Conservation (phyloP, 2,797 vertebrate genomes). For the Mormyrops attenuatus region DNA sequence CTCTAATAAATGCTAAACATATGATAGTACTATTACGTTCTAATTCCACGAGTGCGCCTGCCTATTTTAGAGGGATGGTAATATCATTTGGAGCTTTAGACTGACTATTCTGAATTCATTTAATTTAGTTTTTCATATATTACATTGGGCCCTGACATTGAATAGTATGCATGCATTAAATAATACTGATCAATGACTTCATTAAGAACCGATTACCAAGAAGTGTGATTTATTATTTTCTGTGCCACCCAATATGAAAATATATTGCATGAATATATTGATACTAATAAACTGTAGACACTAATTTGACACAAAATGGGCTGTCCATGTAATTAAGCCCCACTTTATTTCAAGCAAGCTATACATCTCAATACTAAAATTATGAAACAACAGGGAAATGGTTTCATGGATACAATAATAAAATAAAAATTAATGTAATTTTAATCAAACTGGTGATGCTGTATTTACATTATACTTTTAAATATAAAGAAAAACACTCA, state of each 20-base stretch:
- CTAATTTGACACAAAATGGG: background rate
- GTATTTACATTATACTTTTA: background rate
- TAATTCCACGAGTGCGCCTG: background rate
- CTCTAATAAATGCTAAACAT: background rate
- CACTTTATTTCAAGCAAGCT: background rate
- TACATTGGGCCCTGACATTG: background rate
- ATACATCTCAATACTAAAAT: background rate
- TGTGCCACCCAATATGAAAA: background rate
- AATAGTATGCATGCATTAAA: background rate
- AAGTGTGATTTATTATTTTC: background rate
- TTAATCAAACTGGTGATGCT: background rate
- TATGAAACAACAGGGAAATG: background rate
- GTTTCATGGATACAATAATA: background rate
- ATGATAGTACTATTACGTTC: background rate
- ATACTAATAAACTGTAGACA: background rate
- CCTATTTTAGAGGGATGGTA: background rate
- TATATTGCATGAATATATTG: background rate
- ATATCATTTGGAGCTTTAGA: background rate
- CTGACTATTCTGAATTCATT: background rate
- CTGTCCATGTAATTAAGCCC: background rate
- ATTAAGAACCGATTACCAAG: background rate
- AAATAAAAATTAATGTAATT: background rate
- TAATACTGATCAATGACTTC: constrained; percentile 5
- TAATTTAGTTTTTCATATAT: background rate
- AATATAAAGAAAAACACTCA: background rate